Evolutionary conservation across 2,113 vertebrate species (phyloP).

Genomic region (Megaceryle torquata): DNA sequence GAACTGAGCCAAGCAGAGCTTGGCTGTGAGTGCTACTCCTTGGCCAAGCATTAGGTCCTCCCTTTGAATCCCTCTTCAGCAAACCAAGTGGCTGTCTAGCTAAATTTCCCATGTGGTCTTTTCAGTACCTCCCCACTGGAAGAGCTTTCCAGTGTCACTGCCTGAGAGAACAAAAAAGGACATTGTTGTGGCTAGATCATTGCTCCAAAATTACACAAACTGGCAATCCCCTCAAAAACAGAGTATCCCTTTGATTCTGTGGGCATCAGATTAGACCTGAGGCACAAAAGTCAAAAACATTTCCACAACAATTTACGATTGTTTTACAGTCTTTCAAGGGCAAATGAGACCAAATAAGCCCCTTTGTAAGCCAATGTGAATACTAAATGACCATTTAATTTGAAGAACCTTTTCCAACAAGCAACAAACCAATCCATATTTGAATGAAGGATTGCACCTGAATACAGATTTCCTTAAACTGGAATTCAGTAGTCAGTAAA

Average conservation of each 20-base stretch:
- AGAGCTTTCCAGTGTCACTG: neutral
- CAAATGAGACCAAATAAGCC: neutral
- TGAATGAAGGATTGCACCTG: neutral
- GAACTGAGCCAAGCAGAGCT: neutral
- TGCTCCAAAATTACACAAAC: neutral
- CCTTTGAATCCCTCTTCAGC: neutral
- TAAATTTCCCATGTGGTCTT: neutral
- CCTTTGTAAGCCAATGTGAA: neutral
- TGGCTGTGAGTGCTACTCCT: neutral
- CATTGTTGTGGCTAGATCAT: neutral
- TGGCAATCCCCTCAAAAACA: neutral
- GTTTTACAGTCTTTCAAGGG: neutral
- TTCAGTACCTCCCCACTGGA: neutral
- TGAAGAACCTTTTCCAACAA: neutral
- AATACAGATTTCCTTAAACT: neutral
- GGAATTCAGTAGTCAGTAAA: neutral
- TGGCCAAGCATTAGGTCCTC: accelerated
- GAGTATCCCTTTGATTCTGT: neutral
- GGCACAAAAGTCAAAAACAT: neutral
- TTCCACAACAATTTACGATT: neutral
- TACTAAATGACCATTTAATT: neutral
- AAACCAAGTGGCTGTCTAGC: neutral
- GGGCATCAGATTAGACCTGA: neutral
- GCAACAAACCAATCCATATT: neutral
- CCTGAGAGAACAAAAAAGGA: neutral